A percentile compares a stretch with the other conserved stretches of the same genome.
Evolutionary conservation across 2,888 invertebrate genomes (phyloP).

Genomic region (Cremastobaeus sp.): DNA sequence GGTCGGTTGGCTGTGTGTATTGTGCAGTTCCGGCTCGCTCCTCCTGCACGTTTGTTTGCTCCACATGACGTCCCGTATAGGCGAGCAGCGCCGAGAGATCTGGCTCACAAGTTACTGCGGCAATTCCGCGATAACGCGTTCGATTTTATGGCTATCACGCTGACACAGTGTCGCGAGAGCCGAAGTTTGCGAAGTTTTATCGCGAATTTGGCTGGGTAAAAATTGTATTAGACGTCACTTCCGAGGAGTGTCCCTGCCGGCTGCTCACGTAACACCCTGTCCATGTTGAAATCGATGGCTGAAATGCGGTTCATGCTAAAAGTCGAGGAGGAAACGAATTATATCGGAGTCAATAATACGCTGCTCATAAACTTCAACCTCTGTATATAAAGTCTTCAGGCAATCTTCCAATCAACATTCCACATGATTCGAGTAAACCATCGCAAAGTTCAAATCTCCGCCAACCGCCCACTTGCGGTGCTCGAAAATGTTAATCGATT

Average conservation of each 20-base stretch:
- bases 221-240: no score
- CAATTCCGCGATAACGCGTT: slow-evolving; percentile 45
- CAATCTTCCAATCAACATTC: slow-evolving; percentile 2
- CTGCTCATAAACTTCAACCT: no score
- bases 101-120: slow-evolving; percentile 65
- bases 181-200: slow-evolving; percentile 33
- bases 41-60: slow-evolving; percentile 42
- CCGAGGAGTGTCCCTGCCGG: no score
- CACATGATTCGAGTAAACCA: slow-evolving; percentile 14
- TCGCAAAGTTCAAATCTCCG: slow-evolving; percentile 24
- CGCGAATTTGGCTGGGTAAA: background rate
- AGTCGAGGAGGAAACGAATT: no score
- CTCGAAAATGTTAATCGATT: slow-evolving; percentile 38
- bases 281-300: no score
- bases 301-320: no score
- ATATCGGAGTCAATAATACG: no score
- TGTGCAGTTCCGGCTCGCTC: slow-evolving; percentile 56
- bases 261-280: no score
- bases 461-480: background rate
- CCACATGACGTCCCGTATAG: slow-evolving; percentile 55
- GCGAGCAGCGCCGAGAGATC: slow-evolving; percentile 66
- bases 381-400: no score
- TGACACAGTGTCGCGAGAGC: slow-evolving; percentile 45
- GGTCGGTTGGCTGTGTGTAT: no score
- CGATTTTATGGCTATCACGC: slow-evolving; percentile 49